Evolutionary conservation across 64 coral and sea anemone genomes (phyloP), one percentile per base, ranked within the genome.

Genomic region (Orbicella faveolata): DNA sequence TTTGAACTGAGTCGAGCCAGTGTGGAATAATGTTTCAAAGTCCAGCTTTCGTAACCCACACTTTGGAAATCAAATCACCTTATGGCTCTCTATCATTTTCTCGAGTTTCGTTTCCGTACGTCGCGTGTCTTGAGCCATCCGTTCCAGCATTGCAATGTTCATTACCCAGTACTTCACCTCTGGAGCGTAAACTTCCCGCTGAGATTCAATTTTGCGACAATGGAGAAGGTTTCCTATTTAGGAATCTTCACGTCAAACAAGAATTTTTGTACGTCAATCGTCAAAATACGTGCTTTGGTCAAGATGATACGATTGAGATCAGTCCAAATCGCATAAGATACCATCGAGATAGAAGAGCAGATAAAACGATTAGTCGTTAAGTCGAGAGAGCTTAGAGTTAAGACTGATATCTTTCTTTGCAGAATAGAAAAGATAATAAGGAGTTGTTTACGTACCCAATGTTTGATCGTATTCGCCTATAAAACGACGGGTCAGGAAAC

Each of bases 401-500:
- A 25, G 9, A 70, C 25, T 1, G 25, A 26, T n/a, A 9, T 26
- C 25, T 2, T 23, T 70, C 25, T 70, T 70, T 26, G 10, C 2
- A 33, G n/a, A 26, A n/a, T 6, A 2, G 2, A 68, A 68, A 70
- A 25, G 9, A 23, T 26, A 70, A 70, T 26, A 70, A 26, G 10
- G 6, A 5, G 11, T 1, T 37, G 34, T 18, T 30, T n/a, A 69
- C 95, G 78, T 89, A 97, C 95, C 95, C 35, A 97, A 55, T 6
- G 92, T 97, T 79, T 94, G 92, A 9, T 97, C 95, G 34, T 97
- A 97, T 89, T 97, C 95, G 21, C 95, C 95, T 30, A 97, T 97
- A 59, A 97, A 97, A 37, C 95, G 69, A 44, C 92, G 69, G 8
- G 95, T 97, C 13, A 97, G 44, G 54, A 94, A 97, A 1, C 95